Evolutionary conservation across 2,888 invertebrate species (phyloP).

Genomic region (Caenorhabditis imperialis): DNA sequence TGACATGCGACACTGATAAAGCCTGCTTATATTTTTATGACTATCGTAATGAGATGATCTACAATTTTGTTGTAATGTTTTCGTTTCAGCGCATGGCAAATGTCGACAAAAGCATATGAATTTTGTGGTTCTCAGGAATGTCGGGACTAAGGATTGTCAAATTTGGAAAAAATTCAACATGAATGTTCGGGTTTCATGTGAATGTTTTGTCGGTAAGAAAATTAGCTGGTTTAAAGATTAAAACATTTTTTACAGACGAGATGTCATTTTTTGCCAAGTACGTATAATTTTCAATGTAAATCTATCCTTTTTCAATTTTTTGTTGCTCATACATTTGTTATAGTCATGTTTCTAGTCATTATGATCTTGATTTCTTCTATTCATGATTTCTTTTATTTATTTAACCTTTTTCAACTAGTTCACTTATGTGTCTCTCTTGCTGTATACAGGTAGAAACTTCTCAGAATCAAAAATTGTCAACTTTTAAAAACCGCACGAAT

Average conservation of each 20-base stretch:
- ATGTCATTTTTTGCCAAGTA: constrained; percentile 78
- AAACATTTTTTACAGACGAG: constrained; percentile 64
- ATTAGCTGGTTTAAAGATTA: constrained; percentile 41
- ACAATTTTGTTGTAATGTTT: too few species aligned
- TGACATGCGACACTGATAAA: constrained; percentile 78
- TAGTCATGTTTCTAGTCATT: constrained; percentile 40
- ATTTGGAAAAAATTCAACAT: constrained; percentile 78
- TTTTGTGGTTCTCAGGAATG: constrained; percentile 77
- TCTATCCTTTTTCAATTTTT: constrained; percentile 4
- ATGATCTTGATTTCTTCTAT: too few species aligned
- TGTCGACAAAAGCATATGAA: constrained; percentile 78
- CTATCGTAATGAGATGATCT: constrained; percentile 64
- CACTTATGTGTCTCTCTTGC: too few species aligned
- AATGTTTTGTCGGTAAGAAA: constrained; percentile 78
- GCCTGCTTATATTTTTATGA: constrained; percentile 78
- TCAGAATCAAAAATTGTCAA: too few species aligned
- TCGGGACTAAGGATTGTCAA: constrained; percentile 77
- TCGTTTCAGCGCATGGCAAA: constrained; percentile 77
- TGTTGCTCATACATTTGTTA: too few species aligned
- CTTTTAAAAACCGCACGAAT: too few species aligned
- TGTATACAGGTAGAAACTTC: too few species aligned
- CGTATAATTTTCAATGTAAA: constrained; percentile 61
- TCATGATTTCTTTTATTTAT: constrained; percentile 1
- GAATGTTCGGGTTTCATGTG: constrained; percentile 78
- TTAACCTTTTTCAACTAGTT: constrained; percentile 27